A percentile compares a stretch with the other conserved stretches of the same genome.
Evolutionary conservation across 2,797 vertebrate species (phyloP).

Genomic region (Poeciliopsis presidionis): DNA sequence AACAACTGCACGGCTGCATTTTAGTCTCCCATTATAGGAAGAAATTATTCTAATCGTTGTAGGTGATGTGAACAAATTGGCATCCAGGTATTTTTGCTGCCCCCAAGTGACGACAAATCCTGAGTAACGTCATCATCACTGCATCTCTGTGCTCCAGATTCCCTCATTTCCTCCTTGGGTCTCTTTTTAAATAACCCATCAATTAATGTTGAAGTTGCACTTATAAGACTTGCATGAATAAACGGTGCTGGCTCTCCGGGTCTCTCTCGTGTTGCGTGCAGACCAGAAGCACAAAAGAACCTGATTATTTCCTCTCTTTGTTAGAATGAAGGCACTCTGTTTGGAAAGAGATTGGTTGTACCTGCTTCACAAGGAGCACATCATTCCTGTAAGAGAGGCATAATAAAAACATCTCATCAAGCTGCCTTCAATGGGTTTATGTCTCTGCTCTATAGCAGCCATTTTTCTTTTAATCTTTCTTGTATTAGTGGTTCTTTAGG

Average conservation of each 20-base stretch:
- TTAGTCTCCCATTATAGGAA: neutral
- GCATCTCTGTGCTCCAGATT: neutral
- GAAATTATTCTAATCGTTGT: neutral
- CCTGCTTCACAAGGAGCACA: neutral
- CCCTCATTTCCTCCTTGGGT: neutral
- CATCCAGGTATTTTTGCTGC: neutral
- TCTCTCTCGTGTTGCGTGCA: neutral
- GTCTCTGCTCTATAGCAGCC: too few relatives aligned
- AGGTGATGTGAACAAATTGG: neutral
- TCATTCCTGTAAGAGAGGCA: too few relatives aligned
- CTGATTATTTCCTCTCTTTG: constrained; percentile 31
- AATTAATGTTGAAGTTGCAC: neutral
- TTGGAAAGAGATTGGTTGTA: constrained; percentile 5
- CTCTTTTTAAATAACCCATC: neutral
- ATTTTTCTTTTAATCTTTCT: neutral
- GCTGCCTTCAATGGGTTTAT: too few relatives aligned
- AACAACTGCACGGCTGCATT: neutral
- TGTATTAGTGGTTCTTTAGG: too few relatives aligned
- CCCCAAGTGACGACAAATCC: neutral
- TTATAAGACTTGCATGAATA: neutral
- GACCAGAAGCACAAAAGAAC: neutral
- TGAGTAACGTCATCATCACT: too few relatives aligned
- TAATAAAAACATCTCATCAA: too few relatives aligned
- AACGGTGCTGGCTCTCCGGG: neutral
- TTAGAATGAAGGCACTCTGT: neutral